Percentiles rank a stretch among this genome's conserved stretches.
phyloP scores from a whole-genome alignment of 2,797 vertebrate genomes.

The Danio tinwini region DNA sequence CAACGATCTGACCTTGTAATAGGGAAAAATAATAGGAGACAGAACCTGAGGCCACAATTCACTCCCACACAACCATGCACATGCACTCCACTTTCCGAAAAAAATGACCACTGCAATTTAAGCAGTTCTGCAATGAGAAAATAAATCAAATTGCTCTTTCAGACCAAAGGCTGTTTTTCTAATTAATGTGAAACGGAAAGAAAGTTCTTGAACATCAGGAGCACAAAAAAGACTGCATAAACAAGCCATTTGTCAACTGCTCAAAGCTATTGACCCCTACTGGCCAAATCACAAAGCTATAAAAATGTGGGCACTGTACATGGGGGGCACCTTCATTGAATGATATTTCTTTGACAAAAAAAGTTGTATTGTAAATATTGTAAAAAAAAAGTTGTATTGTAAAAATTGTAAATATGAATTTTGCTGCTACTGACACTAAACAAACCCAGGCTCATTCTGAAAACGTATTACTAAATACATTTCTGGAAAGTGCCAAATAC shows the following conservation, averaged over 20 bases:
- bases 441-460: too few relatives aligned
- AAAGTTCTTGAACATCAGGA: slow-evolving; percentile 22
- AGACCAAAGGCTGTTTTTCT: slow-evolving; percentile 42
- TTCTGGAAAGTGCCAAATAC: too few relatives aligned
- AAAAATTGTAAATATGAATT: too few relatives aligned
- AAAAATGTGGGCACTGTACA: background rate
- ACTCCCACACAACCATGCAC: slow-evolving; percentile 24
- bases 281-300: slow-evolving; percentile 27
- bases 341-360: background rate
- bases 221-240: slow-evolving; percentile 28
- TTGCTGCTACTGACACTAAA: too few relatives aligned
- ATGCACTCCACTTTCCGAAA: slow-evolving; percentile 1
- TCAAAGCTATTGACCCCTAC: slow-evolving; percentile 28
- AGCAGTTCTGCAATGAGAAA: slow-evolving; percentile 36
- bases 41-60: slow-evolving; percentile 41
- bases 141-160: slow-evolving; percentile 48
- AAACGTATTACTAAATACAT: too few relatives aligned
- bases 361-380: too few relatives aligned
- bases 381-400: too few relatives aligned
- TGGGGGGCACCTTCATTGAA: background rate
- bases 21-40: slow-evolving; percentile 34
- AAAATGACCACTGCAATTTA: slow-evolving; percentile 31
- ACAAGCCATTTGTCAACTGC: slow-evolving; percentile 44
- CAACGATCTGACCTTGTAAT: slow-evolving; percentile 27
- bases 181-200: slow-evolving; percentile 39